Conservation (phyloP, 2,888 invertebrate genomes). For the Drosophila suboccidentalis region DNA sequence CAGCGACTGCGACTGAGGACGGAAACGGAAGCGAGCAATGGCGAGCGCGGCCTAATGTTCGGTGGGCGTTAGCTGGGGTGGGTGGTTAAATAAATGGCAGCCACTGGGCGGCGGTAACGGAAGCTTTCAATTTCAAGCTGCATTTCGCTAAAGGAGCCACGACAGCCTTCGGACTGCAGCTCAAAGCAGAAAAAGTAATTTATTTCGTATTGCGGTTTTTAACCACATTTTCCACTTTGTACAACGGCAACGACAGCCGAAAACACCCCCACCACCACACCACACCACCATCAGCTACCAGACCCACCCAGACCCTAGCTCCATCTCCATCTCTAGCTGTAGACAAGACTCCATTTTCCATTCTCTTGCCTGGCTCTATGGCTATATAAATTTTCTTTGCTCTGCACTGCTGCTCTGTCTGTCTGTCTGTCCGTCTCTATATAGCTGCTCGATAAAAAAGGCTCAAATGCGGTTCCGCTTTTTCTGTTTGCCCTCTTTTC, state of each 20-base stretch:
- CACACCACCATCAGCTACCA: conserved; percentile 5
- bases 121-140: conserved; percentile 81
- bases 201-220: conserved; percentile 81
- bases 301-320: conserved; percentile 27
- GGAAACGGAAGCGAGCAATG: conserved; percentile 77
- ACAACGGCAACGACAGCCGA: conserved; percentile 77
- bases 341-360: conserved; percentile 50
- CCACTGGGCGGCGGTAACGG: conserved; percentile 60
- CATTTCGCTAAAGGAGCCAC: conserved; percentile 53
- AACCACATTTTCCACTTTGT: conserved; percentile 81
- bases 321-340: conserved; percentile 29
- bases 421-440: conserved; percentile 43
- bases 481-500: conserved; percentile 66
- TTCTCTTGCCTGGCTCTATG: conserved; percentile 22
- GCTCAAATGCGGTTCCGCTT: conserved; percentile 78
- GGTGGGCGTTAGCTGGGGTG: conserved; percentile 23
- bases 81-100: conserved; percentile 59
- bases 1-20: conserved; percentile 25
- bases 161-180: conserved; percentile 68
- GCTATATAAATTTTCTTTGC: conserved; percentile 72
- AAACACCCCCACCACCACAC: conserved; percentile 29
- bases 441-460: conserved; percentile 73
- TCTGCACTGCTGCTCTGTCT: conserved; percentile 35
- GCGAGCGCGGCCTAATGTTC: conserved; percentile 74
- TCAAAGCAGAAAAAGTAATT: conserved; percentile 80